A percentile compares a stretch with the other conserved stretches of the same genome.
Conservation (phyloP, 1,140 invertebrate species). For the Hylaeus volcanicus region DNA sequence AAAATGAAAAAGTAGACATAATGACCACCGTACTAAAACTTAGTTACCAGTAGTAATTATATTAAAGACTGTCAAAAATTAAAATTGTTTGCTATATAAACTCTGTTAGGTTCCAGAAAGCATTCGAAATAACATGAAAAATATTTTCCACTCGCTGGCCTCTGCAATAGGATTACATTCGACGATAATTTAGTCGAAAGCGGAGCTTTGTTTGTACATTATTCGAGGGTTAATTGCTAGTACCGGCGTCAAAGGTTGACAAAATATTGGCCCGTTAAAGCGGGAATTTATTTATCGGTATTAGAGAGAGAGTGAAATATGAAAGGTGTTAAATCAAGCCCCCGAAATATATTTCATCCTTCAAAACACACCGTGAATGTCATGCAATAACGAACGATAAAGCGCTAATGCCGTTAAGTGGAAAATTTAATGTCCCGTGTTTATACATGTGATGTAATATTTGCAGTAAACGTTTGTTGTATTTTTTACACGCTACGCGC, state of each 20-base stretch:
- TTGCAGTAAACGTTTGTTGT: constrained; percentile 33
- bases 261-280: constrained; percentile 43
- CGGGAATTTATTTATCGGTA: constrained; percentile 42
- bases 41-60: too few relatives aligned
- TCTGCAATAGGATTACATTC: neutral
- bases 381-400: constrained; percentile 38
- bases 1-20: too few relatives aligned
- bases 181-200: neutral
- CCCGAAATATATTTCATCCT: constrained; percentile 40
- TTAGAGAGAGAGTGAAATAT: constrained; percentile 44
- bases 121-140: neutral
- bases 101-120: too few relatives aligned
- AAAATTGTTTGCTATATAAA: too few relatives aligned
- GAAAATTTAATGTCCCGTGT: constrained; percentile 47
- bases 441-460: constrained; percentile 46
- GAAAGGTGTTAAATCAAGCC: constrained; percentile 42
- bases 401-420: constrained; percentile 39
- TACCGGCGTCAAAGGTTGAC: constrained; percentile 13
- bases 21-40: too few relatives aligned
- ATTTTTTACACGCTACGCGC: constrained; percentile 24
- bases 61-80: too few relatives aligned
- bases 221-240: constrained; percentile 32
- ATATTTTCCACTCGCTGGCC: neutral
- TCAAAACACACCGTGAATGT: constrained; percentile 35
- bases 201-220: constrained; percentile 7